Percentiles rank a stretch among this genome's conserved stretches.
Evolutionary conservation across 2,113 vertebrate genomes (phyloP).

Genomic region (Protobothrops mucrosquamatus): DNA sequence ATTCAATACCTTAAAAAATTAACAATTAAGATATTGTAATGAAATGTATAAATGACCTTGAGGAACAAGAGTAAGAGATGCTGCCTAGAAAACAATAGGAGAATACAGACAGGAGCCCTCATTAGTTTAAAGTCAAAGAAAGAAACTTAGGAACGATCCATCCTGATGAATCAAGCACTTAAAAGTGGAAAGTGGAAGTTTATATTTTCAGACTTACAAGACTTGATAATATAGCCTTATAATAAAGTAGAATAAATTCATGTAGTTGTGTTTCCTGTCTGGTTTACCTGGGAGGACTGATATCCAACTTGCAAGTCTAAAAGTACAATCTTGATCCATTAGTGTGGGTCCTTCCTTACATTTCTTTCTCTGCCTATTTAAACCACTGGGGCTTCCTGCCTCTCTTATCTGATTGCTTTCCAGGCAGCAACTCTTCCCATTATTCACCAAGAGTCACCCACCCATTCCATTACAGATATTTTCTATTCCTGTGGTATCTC

Average conservation of each 20-base stretch:
- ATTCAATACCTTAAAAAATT: not conserved
- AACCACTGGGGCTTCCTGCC: not conserved
- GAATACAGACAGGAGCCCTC: not conserved
- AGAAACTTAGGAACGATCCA: not conserved
- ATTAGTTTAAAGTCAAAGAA: not conserved
- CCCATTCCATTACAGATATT: not conserved
- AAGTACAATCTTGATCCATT: not conserved
- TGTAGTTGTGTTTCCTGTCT: not conserved
- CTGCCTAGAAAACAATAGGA: not conserved
- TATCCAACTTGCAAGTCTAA: not conserved
- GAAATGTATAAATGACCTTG: not conserved
- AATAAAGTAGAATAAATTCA: not conserved
- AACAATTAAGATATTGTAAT: not conserved
- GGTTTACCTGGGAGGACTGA: not conserved
- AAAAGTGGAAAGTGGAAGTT: not conserved
- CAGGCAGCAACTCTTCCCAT: not conserved
- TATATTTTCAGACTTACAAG: not conserved
- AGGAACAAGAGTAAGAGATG: not conserved
- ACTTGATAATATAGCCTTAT: not conserved
- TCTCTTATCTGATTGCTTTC: not conserved
- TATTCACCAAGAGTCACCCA: not conserved
- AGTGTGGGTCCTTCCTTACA: not conserved
- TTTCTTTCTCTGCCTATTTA: not conserved
- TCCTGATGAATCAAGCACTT: too few relatives aligned
- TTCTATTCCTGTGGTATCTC: not conserved